phyloP scores from a whole-genome alignment of 2,888 invertebrate genomes.

The Toxonevra muliebris region DNA sequence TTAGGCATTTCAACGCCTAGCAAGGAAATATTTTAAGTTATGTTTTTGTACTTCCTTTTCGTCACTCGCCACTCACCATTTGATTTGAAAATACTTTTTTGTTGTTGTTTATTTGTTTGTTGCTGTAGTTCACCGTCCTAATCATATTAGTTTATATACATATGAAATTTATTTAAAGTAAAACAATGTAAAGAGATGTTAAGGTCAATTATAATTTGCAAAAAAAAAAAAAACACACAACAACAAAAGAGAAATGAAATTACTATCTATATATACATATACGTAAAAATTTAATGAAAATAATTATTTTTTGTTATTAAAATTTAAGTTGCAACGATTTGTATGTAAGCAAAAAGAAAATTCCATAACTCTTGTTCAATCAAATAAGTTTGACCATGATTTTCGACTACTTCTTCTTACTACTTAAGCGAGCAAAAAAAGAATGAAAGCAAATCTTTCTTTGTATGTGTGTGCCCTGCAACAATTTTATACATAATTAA shows the following conservation, averaged over 20 bases:
- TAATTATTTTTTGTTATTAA: too few species aligned
- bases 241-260: too few species aligned
- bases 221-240: not conserved
- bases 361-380: not conserved
- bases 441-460: too few species aligned
- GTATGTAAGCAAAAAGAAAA: too few species aligned
- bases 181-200: not conserved
- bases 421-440: too few species aligned
- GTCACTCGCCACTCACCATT: not conserved
- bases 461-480: too few species aligned
- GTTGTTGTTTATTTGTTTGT: constrained; percentile 25
- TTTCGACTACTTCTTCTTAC: not conserved
- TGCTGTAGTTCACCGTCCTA: constrained; percentile 8
- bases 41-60: constrained; percentile 13
- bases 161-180: not conserved
- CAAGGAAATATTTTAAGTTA: constrained; percentile 76
- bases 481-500: not conserved
- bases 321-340: too few species aligned
- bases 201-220: constrained; percentile 16
- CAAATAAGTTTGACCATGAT: constrained; percentile 2
- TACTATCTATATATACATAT: too few species aligned
- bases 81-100: constrained; percentile 8
- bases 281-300: too few species aligned
- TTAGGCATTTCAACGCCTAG: constrained; percentile 91
- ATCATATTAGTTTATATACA: too few species aligned